Conservation (phyloP, 2,113 vertebrate species). For the Melanotaenia duboulayi region DNA sequence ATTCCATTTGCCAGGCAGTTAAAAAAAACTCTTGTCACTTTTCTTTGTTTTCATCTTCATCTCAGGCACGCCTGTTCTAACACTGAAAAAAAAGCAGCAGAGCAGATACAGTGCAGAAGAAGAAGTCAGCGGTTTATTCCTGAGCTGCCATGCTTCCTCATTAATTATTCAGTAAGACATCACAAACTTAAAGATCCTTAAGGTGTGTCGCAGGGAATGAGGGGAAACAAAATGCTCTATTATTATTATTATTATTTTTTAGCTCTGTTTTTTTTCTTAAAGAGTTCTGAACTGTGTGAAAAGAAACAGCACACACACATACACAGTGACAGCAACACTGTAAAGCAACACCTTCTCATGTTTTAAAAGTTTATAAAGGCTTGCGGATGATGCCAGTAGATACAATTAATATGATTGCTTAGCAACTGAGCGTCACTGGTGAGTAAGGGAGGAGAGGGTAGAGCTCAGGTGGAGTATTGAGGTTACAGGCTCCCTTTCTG, state of each 20-base stretch:
- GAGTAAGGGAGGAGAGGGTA: constrained; percentile 20
- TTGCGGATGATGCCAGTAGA: constrained; percentile 53
- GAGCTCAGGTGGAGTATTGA: constrained; percentile 51
- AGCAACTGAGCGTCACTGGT: constrained; percentile 67
- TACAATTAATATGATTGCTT: constrained; percentile 78
- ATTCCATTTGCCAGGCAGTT: constrained; percentile 34
- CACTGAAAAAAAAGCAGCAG: constrained; percentile 46
- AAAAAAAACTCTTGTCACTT: constrained; percentile 48
- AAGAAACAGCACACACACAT: not conserved
- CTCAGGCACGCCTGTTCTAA: constrained; percentile 60
- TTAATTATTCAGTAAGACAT: constrained; percentile 67
- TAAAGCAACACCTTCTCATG: constrained; percentile 32
- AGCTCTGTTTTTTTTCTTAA: constrained; percentile 21
- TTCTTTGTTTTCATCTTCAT: constrained; percentile 46
- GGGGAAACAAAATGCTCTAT: constrained; percentile 68
- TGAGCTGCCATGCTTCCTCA: constrained; percentile 45
- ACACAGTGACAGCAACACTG: constrained; percentile 13
- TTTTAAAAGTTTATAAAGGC: constrained; percentile 54
- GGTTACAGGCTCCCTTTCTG: constrained; percentile 42
- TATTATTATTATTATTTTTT: constrained; percentile 8
- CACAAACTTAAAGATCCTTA: constrained; percentile 62
- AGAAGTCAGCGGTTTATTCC: constrained; percentile 37
- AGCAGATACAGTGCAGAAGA: constrained; percentile 51
- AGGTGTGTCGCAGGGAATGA: constrained; percentile 74
- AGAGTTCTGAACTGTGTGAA: constrained; percentile 13